Conservation (phyloP, 2,113 vertebrate species). For the Epinephelus cyanopodus region DNA sequence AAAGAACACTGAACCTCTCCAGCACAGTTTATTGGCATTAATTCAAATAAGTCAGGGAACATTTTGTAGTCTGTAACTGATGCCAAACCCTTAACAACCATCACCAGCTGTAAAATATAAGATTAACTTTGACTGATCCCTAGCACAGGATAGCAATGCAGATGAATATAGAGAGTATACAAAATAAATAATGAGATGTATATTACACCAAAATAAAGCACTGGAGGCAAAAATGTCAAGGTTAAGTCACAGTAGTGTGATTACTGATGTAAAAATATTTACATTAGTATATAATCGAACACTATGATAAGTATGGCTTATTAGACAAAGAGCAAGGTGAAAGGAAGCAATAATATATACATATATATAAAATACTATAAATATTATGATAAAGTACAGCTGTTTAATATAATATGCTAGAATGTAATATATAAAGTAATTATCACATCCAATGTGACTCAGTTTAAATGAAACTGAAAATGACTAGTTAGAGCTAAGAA, state of each 20-base stretch:
- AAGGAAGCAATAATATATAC: neutral
- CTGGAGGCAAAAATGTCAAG: neutral
- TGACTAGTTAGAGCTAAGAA: too few relatives aligned
- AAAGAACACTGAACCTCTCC: neutral
- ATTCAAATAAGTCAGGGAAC: neutral
- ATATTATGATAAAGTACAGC: neutral
- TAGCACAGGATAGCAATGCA: neutral
- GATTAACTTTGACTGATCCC: neutral
- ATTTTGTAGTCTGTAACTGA: neutral
- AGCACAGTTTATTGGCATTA: neutral
- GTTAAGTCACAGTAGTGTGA: neutral
- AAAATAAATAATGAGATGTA: neutral
- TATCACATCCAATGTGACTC: too few relatives aligned
- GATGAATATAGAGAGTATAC: neutral
- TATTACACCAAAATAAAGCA: neutral
- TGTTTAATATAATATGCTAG: neutral
- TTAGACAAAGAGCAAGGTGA: neutral
- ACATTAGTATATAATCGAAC: neutral
- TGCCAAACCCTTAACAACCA: neutral
- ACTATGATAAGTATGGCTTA: neutral
- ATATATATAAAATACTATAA: too few relatives aligned
- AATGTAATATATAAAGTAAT: neutral
- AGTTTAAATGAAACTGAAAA: too few relatives aligned
- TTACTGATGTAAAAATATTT: neutral
- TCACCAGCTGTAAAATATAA: neutral